Evolutionary conservation across 2,888 invertebrate species (phyloP), one percentile per base, ranked within the genome.

Genomic region (Lumbricus terrestris): DNA sequence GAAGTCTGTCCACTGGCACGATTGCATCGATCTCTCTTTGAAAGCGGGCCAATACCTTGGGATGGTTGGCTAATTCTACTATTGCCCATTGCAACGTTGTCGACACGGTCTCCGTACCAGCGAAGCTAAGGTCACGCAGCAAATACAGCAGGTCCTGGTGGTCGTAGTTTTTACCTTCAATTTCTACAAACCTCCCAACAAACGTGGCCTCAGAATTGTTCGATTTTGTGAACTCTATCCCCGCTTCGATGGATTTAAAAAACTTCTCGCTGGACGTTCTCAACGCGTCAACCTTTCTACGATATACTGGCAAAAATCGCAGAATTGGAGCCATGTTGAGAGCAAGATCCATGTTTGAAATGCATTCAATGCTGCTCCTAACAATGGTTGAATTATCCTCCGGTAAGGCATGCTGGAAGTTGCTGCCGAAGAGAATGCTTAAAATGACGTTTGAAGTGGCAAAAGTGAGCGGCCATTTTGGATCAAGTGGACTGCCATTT

Each of bases 101-200:
- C 18, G 90, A 33, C 4, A 38, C 83, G 23, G 90, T 90, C 8
- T 90, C 90, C 0, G 83, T 83, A 40, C 90, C 37, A n/a, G n/a
- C 90, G n/a, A 90, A 38, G 18, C 82, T 37, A 5, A 85, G 29
- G 16, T 90, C 90, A 29, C 90, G 35, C n/a, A 90, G 29, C 37
- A 69, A 38, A 23, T 82, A 37, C 11, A 40, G 38, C 18, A 90
- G 20, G 18, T 90, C 54, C 82, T 90, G 54, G 16, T 90, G 33
- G 83, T 90, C 33, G 33, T 85, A 38, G 11, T 37, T 37, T 35
- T 5, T 38, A 33, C 38, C 38, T 11, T 83, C 83, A 33, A 33
- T 37, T 29, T 83, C 38, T 16, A 83, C 23, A 34, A 20, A 47
- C 38, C 34, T 38, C 16, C 38, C 38, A 20, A 88, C 38, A 23